These are phyloP conservation scores for Bothrops jararaca DNA, from an alignment of 2,113 vertebrate species.

Conservation along the genomic window DNA sequence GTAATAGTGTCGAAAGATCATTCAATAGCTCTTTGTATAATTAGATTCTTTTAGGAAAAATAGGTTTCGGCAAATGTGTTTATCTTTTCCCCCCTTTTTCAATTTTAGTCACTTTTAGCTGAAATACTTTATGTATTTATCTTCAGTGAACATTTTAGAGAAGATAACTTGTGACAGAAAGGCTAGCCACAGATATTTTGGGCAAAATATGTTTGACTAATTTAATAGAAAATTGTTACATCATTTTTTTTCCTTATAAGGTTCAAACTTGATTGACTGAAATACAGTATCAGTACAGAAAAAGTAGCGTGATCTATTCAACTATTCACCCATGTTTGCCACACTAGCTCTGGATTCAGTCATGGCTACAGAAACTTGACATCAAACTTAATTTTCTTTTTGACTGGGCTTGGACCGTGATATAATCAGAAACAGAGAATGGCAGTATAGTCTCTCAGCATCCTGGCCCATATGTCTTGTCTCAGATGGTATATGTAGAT, in stretches of 20 bases:
- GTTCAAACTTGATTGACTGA: neutral
- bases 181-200: neutral
- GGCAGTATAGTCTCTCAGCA: neutral
- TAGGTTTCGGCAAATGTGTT: slow-evolving; percentile 6
- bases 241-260: neutral
- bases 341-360: neutral
- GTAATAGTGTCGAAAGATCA: slow-evolving; percentile 15
- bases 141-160: slow-evolving; percentile 15
- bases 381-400: neutral
- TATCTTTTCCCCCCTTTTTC: slow-evolving; percentile 2
- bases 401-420: neutral
- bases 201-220: neutral
- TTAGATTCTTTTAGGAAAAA: slow-evolving; percentile 3
- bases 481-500: neutral
- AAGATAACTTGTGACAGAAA: slow-evolving; percentile 4
- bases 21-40: slow-evolving; percentile 16
- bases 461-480: neutral
- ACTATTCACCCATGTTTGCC: neutral
- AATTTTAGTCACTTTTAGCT: slow-evolving; percentile 10
- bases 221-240: slow-evolving; percentile 6
- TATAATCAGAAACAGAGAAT: neutral
- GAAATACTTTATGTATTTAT: slow-evolving; percentile 4
- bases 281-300: neutral
- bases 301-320: neutral
- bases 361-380: neutral